Evolutionary conservation across 2,797 vertebrate genomes (phyloP), one percentile per base, ranked within the genome.

Genomic region (Anguilla pacifica): DNA sequence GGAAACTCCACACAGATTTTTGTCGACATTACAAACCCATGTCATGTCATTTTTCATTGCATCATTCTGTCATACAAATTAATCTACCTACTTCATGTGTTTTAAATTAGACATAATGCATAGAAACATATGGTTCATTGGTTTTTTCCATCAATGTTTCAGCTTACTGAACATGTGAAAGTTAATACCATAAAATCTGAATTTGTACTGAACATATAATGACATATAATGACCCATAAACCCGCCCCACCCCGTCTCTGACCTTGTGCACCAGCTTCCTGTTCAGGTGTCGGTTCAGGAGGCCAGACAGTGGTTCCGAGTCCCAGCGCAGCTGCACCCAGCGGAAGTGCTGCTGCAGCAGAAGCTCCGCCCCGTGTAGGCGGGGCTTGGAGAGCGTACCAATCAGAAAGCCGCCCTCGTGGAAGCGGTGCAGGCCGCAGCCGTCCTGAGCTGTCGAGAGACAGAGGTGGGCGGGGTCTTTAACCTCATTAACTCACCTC

Each of bases 241-340:
- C n/a, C n/a, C 57, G 31, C 53, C 51, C 74, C 70, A 13, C 19
- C 49, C 46, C 3, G 2, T 6, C 43, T 19, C 92, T 94, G 92
- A 99, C 98, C 97, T 97, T 96, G 77, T 94, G 96, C 49, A 98
- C 93, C 82, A 97, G 95, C 92, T 98, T 98, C 91, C 96, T 97
- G 89, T 96, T 95, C 19, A 99, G 93, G 93, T 97, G 96, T 86
- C 97, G 96, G 89, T 95, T 97, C 91, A 99, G 97, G 90, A 99
- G 95, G 89, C 97, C 97, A 25, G 92, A 94, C 95, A 98, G 97
- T 4, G 98, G 98, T 89, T 99, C 98, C 3, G 96, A 95, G 87
- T 99, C 98, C 97, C 98, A 99, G 82, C 98, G 95, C 51, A 99
- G 96, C 5, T 97, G 97, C 64, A 98, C 97, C 98, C 98, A 99